phyloP scores from a whole-genome alignment of 2,888 invertebrate species.

The Caenorhabditis parvicauda region DNA sequence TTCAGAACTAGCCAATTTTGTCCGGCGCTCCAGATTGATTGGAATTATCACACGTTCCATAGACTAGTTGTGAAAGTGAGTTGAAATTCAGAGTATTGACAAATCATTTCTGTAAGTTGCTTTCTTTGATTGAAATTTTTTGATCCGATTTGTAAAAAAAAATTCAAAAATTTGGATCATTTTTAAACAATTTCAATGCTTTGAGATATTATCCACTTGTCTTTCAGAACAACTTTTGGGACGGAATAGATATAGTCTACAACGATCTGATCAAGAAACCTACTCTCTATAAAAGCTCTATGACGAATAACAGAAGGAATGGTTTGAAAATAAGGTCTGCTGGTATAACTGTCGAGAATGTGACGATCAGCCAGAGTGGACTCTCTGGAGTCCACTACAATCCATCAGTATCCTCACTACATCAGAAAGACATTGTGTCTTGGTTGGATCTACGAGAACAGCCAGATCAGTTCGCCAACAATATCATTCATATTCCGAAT shows the following conservation, averaged over 20 bases:
- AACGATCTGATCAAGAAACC: conserved; percentile 81
- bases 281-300: conserved; percentile 48
- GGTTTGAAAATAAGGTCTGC: conserved; percentile 69
- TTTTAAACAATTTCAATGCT: too few species aligned
- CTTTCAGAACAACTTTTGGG: conserved; percentile 81
- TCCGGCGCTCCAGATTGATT: conserved; percentile 69
- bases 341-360: conserved; percentile 68
- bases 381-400: conserved; percentile 87
- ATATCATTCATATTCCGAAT: conserved; percentile 34
- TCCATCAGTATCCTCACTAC: conserved; percentile 68
- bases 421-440: conserved; percentile 86
- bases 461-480: conserved; percentile 55
- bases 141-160: conserved; percentile 64
- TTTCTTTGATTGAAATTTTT: background rate
- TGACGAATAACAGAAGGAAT: conserved; percentile 68
- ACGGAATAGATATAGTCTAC: conserved; percentile 88
- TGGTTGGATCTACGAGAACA: conserved; percentile 69
- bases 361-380: conserved; percentile 72
- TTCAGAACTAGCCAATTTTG: conserved; percentile 67
- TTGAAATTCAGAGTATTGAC: background rate
- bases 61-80: conserved; percentile 30
- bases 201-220: background rate
- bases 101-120: too few species aligned
- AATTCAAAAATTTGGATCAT: background rate
- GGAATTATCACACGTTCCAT: conserved; percentile 68